Base-by-base conservation (phyloP, 2,888 invertebrate species). In the Augochlorella aurata region DNA sequence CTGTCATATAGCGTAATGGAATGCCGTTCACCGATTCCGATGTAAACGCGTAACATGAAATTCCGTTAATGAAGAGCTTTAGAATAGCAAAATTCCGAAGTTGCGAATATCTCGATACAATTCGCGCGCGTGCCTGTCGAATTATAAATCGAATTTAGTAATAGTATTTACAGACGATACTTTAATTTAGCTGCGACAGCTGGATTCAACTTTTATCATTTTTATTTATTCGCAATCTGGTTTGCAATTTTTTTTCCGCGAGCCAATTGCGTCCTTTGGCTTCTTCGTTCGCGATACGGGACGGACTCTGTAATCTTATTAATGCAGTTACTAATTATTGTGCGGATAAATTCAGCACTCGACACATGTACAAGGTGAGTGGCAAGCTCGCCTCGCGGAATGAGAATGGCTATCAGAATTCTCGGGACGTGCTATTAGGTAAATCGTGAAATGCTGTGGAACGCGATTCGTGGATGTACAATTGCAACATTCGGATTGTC, bases 381-480 rank as follows among this genome's bases (percentile, higher is more conserved):
- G 74, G 72, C 81, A 74, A 77, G 72, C 72, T 44, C 76, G 58
- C 74, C 75, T 68, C 74, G 78, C 67, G 74, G 65, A 79, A 88
- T 88, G 85, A 90, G 89, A 90, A 86, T 83, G 83, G 85, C 85
- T 89, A 90, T 90, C 89, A 87, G 84, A 88, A 90, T 90, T 90
- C 90, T 78, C 83, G 83, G 85, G 89, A 89, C 90, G 90, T 90
- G 85, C 84, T 83, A 88, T 90, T 90, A 90, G 87, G 90, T 90
- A 90, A 90, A 90, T 90, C 87, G 88, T 88, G 89, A 89, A 90
- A 90, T 87, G 84, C 81, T 85, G 80, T 79, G 84, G 86, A 89
- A 89, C 83, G 82, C 81, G 72, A 77, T 74, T 77, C 76, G 73
- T 72, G 68, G 82, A 70, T 66, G 79, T 78, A 83, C 66, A 89